These are phyloP conservation scores for Drosophila bocqueti DNA, from an alignment of 1,140 invertebrate species.

Conservation along the genomic window DNA sequence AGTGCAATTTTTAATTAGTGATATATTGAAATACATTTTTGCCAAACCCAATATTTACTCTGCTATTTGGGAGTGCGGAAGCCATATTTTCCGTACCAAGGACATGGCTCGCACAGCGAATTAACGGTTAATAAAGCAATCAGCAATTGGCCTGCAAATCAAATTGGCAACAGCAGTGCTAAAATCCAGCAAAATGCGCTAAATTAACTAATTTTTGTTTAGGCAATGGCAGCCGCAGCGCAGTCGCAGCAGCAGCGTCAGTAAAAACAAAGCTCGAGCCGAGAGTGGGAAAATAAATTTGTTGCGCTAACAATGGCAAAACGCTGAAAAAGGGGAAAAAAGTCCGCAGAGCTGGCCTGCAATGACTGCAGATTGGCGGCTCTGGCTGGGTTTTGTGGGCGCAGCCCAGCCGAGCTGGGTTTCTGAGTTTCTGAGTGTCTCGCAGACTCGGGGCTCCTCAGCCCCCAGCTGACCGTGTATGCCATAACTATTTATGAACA, in stretches of 20 bases:
- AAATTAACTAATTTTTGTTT: slow-evolving; percentile 77
- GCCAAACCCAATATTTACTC: slow-evolving; percentile 25
- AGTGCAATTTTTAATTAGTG: not conserved
- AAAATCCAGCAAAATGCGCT: slow-evolving; percentile 78
- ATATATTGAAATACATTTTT: slow-evolving; percentile 3
- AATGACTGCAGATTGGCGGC: slow-evolving; percentile 48
- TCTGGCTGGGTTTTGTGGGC: slow-evolving; percentile 67
- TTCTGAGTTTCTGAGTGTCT: slow-evolving; percentile 10
- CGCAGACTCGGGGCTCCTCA: slow-evolving; percentile 5
- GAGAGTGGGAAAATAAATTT: slow-evolving; percentile 81
- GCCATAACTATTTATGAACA: slow-evolving; percentile 84
- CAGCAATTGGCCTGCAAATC: slow-evolving; percentile 73
- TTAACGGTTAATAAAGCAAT: slow-evolving; percentile 80
- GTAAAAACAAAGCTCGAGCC: slow-evolving; percentile 48
- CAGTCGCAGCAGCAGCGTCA: slow-evolving; percentile 3
- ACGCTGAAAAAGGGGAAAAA: slow-evolving; percentile 29
- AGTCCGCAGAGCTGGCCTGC: slow-evolving; percentile 44
- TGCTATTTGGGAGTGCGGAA: slow-evolving; percentile 47
- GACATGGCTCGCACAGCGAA: slow-evolving; percentile 59
- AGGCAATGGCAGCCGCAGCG: slow-evolving; percentile 39
- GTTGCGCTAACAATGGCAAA: slow-evolving; percentile 72
- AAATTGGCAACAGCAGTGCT: slow-evolving; percentile 72
- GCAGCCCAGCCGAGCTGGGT: slow-evolving; percentile 47
- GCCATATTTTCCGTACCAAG: slow-evolving; percentile 56
- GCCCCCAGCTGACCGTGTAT: slow-evolving; percentile 67